Conservation (phyloP, 2,797 vertebrate genomes). For the Anolis apletophallus region DNA sequence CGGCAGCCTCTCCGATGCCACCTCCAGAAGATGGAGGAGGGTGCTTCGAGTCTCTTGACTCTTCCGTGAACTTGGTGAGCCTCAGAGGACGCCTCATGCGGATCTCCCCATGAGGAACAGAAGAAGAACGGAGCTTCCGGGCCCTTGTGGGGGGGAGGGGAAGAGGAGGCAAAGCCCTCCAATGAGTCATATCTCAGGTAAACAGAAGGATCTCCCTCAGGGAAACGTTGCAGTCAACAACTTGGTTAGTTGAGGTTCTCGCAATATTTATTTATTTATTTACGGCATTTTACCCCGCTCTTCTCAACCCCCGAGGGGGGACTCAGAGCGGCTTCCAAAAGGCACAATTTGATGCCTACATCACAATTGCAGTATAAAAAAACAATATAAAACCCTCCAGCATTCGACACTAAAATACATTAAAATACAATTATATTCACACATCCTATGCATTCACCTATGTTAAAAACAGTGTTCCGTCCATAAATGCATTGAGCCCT, state of each 20-base stretch:
- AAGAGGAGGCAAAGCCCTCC: not conserved
- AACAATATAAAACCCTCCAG: too few species aligned
- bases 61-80: not conserved
- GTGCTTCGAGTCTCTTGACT: not conserved
- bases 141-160: not conserved
- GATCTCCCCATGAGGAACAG: not conserved
- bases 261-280: too few species aligned
- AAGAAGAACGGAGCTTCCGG: not conserved
- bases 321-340: too few species aligned
- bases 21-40: not conserved
- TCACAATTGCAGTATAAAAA: too few species aligned
- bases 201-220: not conserved
- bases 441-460: too few species aligned
- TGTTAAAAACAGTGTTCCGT: too few species aligned
- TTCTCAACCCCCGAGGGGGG: too few species aligned
- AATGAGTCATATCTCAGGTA: not conserved
- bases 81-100: accelerated
- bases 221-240: not conserved
- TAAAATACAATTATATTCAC: too few species aligned
- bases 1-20: not conserved
- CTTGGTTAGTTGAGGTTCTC: slow-evolving; percentile 7
- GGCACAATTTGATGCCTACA: too few species aligned
- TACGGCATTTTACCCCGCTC: too few species aligned
- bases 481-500: too few species aligned
- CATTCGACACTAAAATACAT: too few species aligned